Evolutionary conservation across 2,797 vertebrate genomes (phyloP).

Genomic region (Intellagama lesueurii): DNA sequence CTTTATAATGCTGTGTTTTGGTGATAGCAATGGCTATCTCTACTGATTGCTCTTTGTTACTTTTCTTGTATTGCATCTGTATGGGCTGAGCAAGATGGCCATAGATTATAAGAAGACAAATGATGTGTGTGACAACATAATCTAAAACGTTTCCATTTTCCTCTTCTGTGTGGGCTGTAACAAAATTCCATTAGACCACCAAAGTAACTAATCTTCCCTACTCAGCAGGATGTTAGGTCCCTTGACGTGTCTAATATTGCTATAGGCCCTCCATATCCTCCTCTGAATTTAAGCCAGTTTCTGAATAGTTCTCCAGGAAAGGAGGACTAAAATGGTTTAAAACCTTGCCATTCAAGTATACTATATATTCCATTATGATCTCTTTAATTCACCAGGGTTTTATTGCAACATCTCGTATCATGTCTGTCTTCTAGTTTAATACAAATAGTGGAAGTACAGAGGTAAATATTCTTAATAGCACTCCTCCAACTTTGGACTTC

Average conservation of each 20-base stretch:
- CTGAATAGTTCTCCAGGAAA: background rate
- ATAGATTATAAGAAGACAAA: constrained; percentile 48
- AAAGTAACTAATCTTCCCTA: background rate
- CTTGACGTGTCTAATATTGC: background rate
- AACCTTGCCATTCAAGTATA: background rate
- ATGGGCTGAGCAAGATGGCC: background rate
- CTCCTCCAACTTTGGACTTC: background rate
- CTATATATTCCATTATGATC: background rate
- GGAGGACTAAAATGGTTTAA: background rate
- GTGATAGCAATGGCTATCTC: background rate
- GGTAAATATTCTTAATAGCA: background rate
- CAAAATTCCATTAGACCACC: background rate
- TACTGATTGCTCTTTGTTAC: background rate
- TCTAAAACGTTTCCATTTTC: background rate
- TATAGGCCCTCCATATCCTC: background rate
- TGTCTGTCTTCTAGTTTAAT: background rate
- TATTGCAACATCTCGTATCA: background rate
- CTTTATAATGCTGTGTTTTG: background rate
- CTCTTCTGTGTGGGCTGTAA: background rate
- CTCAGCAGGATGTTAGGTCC: background rate
- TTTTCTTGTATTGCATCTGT: background rate
- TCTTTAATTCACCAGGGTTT: background rate
- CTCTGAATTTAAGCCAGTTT: background rate
- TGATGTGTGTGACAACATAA: constrained; percentile 43
- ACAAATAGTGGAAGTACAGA: background rate